Evolutionary conservation across 1,140 invertebrate genomes (phyloP).

Genomic region (Chymomyza costata): DNA sequence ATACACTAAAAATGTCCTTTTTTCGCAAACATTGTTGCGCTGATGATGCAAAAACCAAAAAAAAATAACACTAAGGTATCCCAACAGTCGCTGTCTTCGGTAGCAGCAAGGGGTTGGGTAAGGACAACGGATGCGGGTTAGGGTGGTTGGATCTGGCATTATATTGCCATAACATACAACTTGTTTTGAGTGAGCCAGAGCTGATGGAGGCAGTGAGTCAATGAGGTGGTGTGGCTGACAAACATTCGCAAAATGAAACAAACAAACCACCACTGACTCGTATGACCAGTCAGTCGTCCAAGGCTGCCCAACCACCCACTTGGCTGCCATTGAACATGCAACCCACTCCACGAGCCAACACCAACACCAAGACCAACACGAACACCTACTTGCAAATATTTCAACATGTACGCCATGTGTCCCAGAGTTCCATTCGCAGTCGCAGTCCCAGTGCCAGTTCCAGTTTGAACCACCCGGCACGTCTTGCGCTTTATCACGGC

Average conservation of each 20-base stretch:
- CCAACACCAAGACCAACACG: constrained; percentile 3
- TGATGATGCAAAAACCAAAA: constrained; percentile 24
- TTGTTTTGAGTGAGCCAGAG: too few species aligned
- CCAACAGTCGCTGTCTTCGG: background rate
- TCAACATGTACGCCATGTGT: constrained; percentile 34
- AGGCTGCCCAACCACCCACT: constrained; percentile 12
- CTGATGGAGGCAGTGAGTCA: too few species aligned
- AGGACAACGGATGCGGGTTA: constrained; percentile 16
- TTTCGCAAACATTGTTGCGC: constrained; percentile 64
- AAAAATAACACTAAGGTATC: constrained; percentile 15
- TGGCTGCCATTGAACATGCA: too few species aligned
- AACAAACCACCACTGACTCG: constrained; percentile 54
- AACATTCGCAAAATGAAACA: constrained; percentile 62
- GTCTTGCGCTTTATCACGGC: constrained; percentile 32
- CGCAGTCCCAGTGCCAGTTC: constrained; percentile 21
- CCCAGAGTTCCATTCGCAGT: constrained; percentile 16
- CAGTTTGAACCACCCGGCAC: constrained; percentile 35
- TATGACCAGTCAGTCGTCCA: constrained; percentile 40
- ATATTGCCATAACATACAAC: constrained; percentile 36
- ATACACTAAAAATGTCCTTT: constrained; percentile 70
- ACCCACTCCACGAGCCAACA: constrained; percentile 2
- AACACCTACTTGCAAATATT: constrained; percentile 36
- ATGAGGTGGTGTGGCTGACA: too few species aligned
- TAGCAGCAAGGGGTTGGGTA: constrained; percentile 7
- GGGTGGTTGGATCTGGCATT: constrained; percentile 28